Percentiles rank a stretch among this genome's conserved stretches.
These are phyloP conservation scores for Petrocephalus sullivani DNA, from an alignment of 2,797 vertebrate species.

Conservation along the genomic window DNA sequence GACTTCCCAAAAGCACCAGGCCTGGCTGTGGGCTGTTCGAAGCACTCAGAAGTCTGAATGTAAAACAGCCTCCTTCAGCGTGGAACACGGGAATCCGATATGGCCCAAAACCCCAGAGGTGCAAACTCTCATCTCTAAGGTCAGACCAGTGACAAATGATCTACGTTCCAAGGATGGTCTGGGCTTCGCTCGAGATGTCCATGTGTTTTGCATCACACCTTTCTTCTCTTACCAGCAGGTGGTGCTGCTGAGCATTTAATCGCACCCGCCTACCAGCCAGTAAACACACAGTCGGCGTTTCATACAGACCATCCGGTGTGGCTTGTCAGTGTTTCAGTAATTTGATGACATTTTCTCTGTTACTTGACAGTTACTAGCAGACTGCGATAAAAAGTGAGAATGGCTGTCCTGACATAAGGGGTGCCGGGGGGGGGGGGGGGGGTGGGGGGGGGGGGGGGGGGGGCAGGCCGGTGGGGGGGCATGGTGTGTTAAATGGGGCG, in stretches of 20 bases:
- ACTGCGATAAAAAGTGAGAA: background rate
- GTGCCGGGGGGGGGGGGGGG: background rate
- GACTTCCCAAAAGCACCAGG: background rate
- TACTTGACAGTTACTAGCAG: background rate
- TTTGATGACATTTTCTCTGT: background rate
- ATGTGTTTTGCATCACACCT: background rate
- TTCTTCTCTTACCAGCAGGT: background rate
- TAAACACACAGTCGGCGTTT: background rate
- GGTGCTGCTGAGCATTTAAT: background rate
- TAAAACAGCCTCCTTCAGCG: background rate
- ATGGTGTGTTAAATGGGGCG: no score
- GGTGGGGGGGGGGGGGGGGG: no score
- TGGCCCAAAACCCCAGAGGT: background rate
- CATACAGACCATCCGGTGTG: background rate
- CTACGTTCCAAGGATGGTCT: background rate
- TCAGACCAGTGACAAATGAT: background rate
- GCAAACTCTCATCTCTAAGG: background rate
- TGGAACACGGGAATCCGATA: background rate
- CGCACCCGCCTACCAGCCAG: background rate
- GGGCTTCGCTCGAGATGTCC: background rate
- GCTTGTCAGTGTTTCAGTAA: background rate
- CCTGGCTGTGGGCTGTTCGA: background rate
- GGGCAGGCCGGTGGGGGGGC: no score
- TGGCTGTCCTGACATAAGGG: background rate
- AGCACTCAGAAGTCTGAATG: background rate